Conservation (phyloP, 2,113 vertebrate genomes). For the Rhinopithecus roxellana region DNA sequence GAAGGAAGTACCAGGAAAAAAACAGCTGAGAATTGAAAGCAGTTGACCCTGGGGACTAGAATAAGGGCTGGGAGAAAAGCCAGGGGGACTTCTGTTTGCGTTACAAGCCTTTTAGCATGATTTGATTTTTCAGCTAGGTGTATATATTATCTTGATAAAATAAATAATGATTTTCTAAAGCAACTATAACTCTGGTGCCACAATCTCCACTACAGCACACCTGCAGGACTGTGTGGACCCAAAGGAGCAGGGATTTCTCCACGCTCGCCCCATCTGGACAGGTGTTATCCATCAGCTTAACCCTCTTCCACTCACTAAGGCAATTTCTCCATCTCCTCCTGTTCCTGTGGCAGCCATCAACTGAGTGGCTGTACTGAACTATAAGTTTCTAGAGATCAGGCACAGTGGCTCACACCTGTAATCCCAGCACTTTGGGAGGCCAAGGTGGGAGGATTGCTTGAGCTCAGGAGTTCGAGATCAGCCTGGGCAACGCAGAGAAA, state of each 20-base stretch:
- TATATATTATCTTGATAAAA: conserved; percentile 36
- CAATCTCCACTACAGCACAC: background rate
- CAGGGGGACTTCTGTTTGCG: conserved; percentile 30
- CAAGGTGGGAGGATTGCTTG: background rate
- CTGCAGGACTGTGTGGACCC: background rate
- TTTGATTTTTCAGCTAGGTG: conserved; percentile 41
- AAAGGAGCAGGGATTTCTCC: background rate
- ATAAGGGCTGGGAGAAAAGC: background rate
- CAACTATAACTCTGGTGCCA: background rate
- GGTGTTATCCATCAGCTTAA: background rate
- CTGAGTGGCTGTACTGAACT: background rate
- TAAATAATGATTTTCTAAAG: conserved; percentile 56
- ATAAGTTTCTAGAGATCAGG: background rate
- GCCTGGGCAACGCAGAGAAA: background rate
- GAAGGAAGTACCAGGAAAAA: conserved; percentile 51
- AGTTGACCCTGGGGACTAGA: background rate
- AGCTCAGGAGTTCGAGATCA: background rate
- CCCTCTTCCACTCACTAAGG: background rate
- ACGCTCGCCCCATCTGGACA: rapidly evolving
- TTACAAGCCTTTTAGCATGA: conserved; percentile 36
- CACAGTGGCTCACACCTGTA: background rate
- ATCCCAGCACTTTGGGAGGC: background rate
- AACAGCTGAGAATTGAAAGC: conserved; percentile 22
- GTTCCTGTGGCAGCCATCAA: background rate
- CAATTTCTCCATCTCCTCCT: background rate